Conservation (phyloP, 1,140 invertebrate species). For the Halotydeus destructor region DNA sequence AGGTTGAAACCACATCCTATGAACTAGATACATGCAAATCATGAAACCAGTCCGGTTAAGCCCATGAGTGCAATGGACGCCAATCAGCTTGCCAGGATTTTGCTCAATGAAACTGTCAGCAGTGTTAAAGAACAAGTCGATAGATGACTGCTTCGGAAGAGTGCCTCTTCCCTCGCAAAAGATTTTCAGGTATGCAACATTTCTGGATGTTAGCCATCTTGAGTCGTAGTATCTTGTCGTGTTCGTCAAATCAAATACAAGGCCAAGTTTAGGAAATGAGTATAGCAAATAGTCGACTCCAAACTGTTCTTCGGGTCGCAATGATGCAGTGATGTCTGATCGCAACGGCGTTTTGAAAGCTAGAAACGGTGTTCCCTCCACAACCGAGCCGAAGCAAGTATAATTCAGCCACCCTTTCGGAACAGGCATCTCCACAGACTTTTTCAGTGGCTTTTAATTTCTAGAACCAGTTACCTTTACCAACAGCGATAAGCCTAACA, state of each 20-base stretch:
- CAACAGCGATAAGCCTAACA: no score
- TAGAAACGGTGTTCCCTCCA: neutral
- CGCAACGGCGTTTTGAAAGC: constrained; percentile 1
- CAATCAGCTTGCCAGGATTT: constrained; percentile 16
- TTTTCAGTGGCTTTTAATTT: no score
- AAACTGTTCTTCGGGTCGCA: no score
- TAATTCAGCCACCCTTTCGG: neutral
- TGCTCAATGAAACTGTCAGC: constrained; percentile 18
- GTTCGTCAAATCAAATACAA: constrained; percentile 92
- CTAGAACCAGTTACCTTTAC: no score
- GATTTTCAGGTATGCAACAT: constrained; percentile 61
- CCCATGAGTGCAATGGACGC: constrained; percentile 94
- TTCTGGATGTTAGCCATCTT: constrained; percentile 29
- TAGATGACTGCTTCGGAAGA: constrained; percentile 21
- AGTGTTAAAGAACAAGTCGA: constrained; percentile 19
- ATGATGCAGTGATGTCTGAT: no score
- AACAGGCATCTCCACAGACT: no score
- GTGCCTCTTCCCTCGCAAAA: constrained; percentile 40
- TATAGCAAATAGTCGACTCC: neutral
- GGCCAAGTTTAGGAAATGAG: constrained; percentile 28
- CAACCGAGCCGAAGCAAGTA: neutral
- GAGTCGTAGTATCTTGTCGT: constrained; percentile 77
- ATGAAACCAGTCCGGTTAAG: constrained; percentile 93
- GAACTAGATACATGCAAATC: constrained; percentile 55
- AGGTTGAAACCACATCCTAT: neutral